Percentiles rank a stretch among this genome's conserved stretches.
phyloP scores from a whole-genome alignment of 2,113 vertebrate species.

The Hippopotamus amphibius region DNA sequence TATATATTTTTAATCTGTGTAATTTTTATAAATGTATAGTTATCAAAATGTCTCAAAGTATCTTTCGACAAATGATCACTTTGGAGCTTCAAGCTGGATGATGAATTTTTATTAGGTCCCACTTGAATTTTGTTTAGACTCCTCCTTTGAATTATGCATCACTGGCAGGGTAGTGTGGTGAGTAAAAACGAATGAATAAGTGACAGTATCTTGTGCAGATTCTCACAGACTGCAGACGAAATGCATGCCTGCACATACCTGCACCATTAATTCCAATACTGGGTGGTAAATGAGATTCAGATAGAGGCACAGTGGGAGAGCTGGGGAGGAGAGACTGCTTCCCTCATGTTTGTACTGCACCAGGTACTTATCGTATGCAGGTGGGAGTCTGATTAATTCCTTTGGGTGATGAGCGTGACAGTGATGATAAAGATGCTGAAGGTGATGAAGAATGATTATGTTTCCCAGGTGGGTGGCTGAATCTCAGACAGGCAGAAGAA shows the following conservation, averaged over 20 bases:
- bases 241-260: fast-evolving
- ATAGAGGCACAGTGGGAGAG: background rate
- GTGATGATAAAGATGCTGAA: background rate
- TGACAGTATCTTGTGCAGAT: background rate
- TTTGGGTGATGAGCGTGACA: background rate
- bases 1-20: background rate
- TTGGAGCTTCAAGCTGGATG: background rate
- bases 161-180: background rate
- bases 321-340: background rate
- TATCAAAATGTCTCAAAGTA: background rate
- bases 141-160: background rate
- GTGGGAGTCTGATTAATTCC: background rate
- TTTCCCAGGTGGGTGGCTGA: background rate
- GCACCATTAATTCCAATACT: background rate
- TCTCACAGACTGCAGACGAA: background rate
- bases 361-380: background rate
- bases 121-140: background rate
- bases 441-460: background rate
- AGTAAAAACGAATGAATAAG: background rate
- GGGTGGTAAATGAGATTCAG: background rate
- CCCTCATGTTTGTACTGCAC: background rate
- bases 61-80: background rate
- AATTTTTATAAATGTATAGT: background rate
- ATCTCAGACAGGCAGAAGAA: background rate
- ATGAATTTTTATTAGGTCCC: background rate